phyloP scores from a whole-genome alignment of 2,113 vertebrate genomes.

The Pelecanus crispus region DNA sequence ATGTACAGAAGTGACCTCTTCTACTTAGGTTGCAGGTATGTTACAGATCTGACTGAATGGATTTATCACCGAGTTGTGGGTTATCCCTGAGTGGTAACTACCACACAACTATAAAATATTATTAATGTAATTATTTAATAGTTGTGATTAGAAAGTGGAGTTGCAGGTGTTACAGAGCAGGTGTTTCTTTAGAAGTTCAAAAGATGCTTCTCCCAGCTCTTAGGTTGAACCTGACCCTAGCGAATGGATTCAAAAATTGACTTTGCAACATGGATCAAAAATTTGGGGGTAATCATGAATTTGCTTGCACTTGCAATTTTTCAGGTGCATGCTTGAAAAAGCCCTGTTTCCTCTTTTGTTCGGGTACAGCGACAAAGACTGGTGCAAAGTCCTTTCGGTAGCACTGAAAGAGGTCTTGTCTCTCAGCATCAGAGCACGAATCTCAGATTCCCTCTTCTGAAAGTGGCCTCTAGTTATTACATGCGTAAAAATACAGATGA shows the following conservation, averaged over 20 bases:
- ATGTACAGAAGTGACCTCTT: not conserved
- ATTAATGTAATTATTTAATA: not conserved
- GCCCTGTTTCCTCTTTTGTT: not conserved
- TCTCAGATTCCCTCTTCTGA: constrained; percentile 26
- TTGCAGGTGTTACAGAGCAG: not conserved
- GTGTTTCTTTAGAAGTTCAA: not conserved
- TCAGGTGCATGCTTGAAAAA: not conserved
- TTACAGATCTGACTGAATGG: not conserved
- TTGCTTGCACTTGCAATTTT: not conserved
- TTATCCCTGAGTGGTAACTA: not conserved
- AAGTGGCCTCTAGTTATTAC: constrained; percentile 31
- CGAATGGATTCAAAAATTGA: not conserved
- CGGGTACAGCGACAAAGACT: not conserved
- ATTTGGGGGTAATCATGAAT: not conserved
- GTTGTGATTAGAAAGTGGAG: not conserved
- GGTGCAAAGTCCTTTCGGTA: not conserved
- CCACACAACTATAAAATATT: not conserved
- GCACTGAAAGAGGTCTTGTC: not conserved
- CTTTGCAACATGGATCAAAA: not conserved
- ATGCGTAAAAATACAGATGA: not conserved
- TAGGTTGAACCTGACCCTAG: not conserved
- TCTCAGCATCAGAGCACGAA: not conserved
- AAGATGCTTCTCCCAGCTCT: not conserved
- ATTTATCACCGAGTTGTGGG: not conserved
- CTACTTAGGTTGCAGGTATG: not conserved